Evolutionary conservation across 2,797 vertebrate genomes (phyloP).

Genomic region (Hoplostethus atlanticus): DNA sequence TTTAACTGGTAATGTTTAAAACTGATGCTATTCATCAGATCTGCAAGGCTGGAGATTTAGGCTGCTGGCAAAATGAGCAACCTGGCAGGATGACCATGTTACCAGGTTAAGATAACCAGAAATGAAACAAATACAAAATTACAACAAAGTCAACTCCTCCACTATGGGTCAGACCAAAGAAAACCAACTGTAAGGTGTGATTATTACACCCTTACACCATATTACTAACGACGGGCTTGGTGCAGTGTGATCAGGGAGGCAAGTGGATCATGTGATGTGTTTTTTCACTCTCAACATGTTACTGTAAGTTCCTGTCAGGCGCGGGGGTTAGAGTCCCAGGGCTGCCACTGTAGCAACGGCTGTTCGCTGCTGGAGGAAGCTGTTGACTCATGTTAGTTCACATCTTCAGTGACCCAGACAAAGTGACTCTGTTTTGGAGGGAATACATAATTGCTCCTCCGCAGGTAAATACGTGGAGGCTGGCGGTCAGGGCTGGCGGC

Average conservation of each 20-base stretch:
- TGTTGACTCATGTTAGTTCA: conserved; percentile 52
- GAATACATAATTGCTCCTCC: conserved; percentile 53
- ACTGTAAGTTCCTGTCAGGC: conserved; percentile 8
- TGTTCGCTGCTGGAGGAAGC: conserved; percentile 39
- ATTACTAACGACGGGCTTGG: neutral
- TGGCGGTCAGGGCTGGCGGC: conserved; percentile 33
- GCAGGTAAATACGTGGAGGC: conserved; percentile 64
- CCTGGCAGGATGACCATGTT: too few relatives aligned
- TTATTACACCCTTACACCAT: neutral
- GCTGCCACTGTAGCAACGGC: conserved; percentile 22
- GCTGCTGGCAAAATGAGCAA: too few relatives aligned
- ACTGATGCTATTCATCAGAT: too few relatives aligned
- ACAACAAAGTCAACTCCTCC: too few relatives aligned
- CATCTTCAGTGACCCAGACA: conserved; percentile 52
- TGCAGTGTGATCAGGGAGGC: too few relatives aligned
- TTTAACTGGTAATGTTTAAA: too few relatives aligned
- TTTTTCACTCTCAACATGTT: conserved; percentile 24
- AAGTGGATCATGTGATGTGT: too few relatives aligned
- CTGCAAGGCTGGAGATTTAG: too few relatives aligned
- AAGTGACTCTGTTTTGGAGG: conserved; percentile 40
- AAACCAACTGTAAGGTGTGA: neutral
- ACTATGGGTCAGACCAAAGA: too few relatives aligned
- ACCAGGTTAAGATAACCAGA: too few relatives aligned
- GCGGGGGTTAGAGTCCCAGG: conserved; percentile 17
- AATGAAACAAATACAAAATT: too few relatives aligned